Base-by-base conservation (phyloP, 2,113 vertebrate species). In the Abramis brama region DNA sequence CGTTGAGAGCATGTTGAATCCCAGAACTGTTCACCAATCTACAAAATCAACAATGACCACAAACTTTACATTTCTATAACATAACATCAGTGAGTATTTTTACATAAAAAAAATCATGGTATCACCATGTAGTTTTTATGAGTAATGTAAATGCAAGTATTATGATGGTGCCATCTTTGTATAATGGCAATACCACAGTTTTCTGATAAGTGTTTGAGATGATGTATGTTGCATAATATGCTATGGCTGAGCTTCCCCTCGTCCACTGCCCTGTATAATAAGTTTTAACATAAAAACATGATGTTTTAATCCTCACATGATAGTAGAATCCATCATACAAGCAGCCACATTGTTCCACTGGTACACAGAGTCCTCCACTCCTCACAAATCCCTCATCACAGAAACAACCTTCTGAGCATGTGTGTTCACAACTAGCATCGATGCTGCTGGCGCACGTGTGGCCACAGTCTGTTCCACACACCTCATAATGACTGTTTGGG, bases 271-370 rank as follows among this genome's bases (percentile, higher is more conserved):
- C n/a, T n/a, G n/a, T n/a, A n/a, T n/a, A n/a, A n/a, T n/a, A 85
- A 89, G 86, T 21, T 55, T 52, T 62, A 39, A 43, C 8, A 8
- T 25, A 9, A 81, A 43, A 52, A 57, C 27, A 55, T 21, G 7
- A 12, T 33, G 13, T 2, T 33, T 27, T 33, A 76, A n/a, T 62
- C 36, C 79, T 73, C 1, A 89, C 85, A 17, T 92, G 85, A 82
- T 92, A 90, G 86, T 96, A 96, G 89, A 91, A 87, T 4, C 90
- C 93, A 0, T 90, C 10, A 4, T 94, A 84, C 3, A 84, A 87
- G 78, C 96, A 97, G 0, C 96, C 94, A 5, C 96, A 96, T 0
- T 33, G 86, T n/a, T 93, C 89, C 0, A 55, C 0, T 3, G 94
- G 92, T 1, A 97, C 92, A 3, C 96, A 96, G 0, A 47, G 80